Evolutionary conservation across 2,113 vertebrate genomes (phyloP), one percentile per base, ranked within the genome.

Genomic region (Spilogale gracilis): DNA sequence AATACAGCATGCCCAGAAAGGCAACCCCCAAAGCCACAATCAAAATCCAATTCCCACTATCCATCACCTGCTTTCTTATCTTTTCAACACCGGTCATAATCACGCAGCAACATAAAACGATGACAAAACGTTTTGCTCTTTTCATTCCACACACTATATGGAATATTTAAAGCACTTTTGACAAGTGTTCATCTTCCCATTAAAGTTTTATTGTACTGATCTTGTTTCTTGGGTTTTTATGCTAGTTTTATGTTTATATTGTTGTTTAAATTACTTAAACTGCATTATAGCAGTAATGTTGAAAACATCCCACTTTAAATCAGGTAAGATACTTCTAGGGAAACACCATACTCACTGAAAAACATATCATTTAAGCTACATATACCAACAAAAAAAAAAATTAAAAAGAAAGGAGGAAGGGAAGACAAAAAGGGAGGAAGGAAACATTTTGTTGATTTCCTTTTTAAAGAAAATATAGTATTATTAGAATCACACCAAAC

Each of bases 231-330:
- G 14, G 7, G 2, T 9, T 69, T 43, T 61, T 71, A 58, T 58
- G 43, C 20, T n/a, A 65, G 27, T 48, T 65, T 71, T 76, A 9
- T 82, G 38, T 85, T 17, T 20, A 3, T 43, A 8, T 58, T 81
- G 30, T 43, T 91, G 81, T 38, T 76, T 97, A 84, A 93, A 94
- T 50, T 76, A 50, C 25, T 30, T 97, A 84, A 93, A 95, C 32
- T 82, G 17, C 2, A 58, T 45, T 71, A 38, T 5, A 96, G n/a
- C 13, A 67, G 38, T 43, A 81, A 85, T 50, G 30, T 63, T 88
- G 7, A 85, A 84, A 95, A 94, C 18, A 91, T 52, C 13, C 21
- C 17, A 87, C 30, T 61, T 50, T 61, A 74, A 45, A 63, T 89
- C 17, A 96, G 32, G 71, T 73, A 94, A 89, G 17, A 38, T 73